These are phyloP conservation scores for Oscheius sp. DNA, from an alignment of 1,140 invertebrate genomes.

Conservation along the genomic window DNA sequence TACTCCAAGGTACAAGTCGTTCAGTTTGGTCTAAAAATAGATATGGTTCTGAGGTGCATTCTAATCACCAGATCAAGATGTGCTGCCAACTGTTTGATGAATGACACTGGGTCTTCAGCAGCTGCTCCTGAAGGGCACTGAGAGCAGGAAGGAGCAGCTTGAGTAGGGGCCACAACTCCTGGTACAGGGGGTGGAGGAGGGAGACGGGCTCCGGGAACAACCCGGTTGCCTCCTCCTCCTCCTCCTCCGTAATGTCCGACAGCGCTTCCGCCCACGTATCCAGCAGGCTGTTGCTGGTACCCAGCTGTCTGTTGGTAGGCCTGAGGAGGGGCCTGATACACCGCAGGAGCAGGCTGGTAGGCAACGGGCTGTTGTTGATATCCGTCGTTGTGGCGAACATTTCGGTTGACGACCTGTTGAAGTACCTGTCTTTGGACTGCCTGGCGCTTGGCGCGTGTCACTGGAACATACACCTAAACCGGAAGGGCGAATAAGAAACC, in stretches of 20 bases:
- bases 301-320: background rate
- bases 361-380: constrained; percentile 11
- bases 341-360: background rate
- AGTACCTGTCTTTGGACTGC: background rate
- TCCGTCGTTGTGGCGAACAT: constrained; percentile 11
- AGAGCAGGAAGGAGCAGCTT: constrained; percentile 10
- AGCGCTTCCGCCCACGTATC: background rate
- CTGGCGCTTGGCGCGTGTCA: background rate
- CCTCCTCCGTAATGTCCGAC: constrained; percentile 13
- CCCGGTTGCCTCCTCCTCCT: background rate
- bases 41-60: background rate
- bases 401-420: background rate
- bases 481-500: background rate
- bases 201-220: constrained; percentile 2
- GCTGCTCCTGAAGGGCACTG: constrained; percentile 9
- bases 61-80: constrained; percentile 25
- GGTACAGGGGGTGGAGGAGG: constrained; percentile 26
- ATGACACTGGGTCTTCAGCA: constrained; percentile 30
- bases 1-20: constrained; percentile 53
- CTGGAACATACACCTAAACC: constrained; percentile 2
- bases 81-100: constrained; percentile 28
- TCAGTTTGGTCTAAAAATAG: constrained; percentile 51
- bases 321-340: background rate
- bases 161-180: constrained; percentile 5
- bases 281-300: constrained; percentile 7